These are phyloP conservation scores for Malacoraja senta DNA, from an alignment of 2,797 vertebrate species.

Conservation along the genomic window DNA sequence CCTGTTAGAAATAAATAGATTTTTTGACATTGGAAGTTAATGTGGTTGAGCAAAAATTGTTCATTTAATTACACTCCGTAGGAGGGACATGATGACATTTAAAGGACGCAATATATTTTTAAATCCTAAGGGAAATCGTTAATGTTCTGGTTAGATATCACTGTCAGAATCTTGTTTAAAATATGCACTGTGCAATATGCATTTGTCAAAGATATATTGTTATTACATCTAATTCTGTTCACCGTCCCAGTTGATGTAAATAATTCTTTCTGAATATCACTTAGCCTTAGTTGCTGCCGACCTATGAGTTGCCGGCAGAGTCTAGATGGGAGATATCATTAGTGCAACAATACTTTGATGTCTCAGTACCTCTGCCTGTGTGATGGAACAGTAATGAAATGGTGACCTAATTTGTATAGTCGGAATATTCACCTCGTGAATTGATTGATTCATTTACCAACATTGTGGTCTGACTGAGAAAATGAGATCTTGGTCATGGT, in stretches of 20 bases:
- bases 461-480: background rate
- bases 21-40: background rate
- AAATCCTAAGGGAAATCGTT: background rate
- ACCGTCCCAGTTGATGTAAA: background rate
- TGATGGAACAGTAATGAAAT: background rate
- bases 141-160: background rate
- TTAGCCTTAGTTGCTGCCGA: background rate
- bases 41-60: background rate
- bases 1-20: background rate
- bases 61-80: background rate
- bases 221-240: background rate
- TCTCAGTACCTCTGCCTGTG: background rate
- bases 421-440: background rate
- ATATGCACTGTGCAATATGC: background rate
- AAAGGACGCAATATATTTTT: background rate
- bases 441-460: background rate
- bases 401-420: background rate
- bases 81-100: background rate
- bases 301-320: background rate
- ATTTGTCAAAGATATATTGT: background rate
- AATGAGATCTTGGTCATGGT: background rate
- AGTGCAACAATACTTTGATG: conserved; percentile 13
- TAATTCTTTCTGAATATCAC: background rate
- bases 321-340: background rate
- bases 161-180: background rate